phyloP scores from a whole-genome alignment of 2,888 invertebrate species.

The Heliconius sara region DNA sequence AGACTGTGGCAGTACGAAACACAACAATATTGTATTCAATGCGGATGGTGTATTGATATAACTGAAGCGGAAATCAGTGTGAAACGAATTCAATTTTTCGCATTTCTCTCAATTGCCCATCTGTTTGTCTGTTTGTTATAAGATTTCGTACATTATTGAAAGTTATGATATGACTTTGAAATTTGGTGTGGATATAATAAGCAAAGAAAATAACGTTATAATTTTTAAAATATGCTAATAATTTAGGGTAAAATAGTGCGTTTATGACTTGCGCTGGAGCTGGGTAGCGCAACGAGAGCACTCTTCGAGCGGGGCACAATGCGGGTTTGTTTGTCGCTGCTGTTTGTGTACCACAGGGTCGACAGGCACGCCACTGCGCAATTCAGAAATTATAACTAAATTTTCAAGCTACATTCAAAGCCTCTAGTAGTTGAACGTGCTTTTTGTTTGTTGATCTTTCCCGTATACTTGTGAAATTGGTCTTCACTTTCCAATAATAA shows the following conservation, averaged over 20 bases:
- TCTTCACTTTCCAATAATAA: not conserved
- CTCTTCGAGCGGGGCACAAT: constrained; percentile 63
- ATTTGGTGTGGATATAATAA: not conserved
- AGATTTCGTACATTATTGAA: not conserved
- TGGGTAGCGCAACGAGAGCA: constrained; percentile 54
- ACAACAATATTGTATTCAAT: constrained; percentile 50
- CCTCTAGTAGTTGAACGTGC: constrained; percentile 40
- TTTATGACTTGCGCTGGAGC: constrained; percentile 43
- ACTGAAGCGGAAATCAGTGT: constrained; percentile 30
- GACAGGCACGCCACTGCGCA: constrained; percentile 54
- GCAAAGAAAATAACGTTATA: not conserved
- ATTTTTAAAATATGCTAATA: not conserved
- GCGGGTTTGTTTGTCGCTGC: constrained; percentile 67
- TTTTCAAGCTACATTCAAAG: constrained; percentile 63
- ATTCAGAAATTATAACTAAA: constrained; percentile 71
- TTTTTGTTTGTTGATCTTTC: constrained; percentile 35
- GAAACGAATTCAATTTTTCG: too few relatives aligned
- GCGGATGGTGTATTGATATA: constrained; percentile 30
- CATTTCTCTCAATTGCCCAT: not conserved
- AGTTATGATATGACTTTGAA: not conserved
- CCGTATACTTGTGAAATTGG: constrained; percentile 3
- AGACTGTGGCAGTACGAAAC: constrained; percentile 52
- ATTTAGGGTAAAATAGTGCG: not conserved
- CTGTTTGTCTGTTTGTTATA: not conserved
- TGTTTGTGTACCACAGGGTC: constrained; percentile 61